A percentile compares a stretch with the other conserved stretches of the same genome.
These are phyloP conservation scores for Melipona bicolor DNA, from an alignment of 2,888 invertebrate species.

Conservation along the genomic window DNA sequence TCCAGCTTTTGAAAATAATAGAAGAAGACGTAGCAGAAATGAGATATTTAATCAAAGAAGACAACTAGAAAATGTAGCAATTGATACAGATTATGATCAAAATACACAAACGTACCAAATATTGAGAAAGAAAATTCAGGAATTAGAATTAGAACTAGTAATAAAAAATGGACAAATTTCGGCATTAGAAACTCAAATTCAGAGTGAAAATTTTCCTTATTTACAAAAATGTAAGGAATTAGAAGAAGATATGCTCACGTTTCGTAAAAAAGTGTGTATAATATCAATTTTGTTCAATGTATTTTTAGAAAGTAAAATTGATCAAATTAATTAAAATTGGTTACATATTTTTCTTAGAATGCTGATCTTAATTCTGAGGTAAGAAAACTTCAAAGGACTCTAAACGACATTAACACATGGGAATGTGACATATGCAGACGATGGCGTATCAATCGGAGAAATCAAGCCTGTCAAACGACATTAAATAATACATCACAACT, in stretches of 20 bases:
- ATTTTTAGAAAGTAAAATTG: not conserved
- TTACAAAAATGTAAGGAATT: conserved; percentile 77
- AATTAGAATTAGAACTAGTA: conserved; percentile 76
- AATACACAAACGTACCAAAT: conserved; percentile 48
- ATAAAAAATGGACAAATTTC: conserved; percentile 77
- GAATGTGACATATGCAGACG: conserved; percentile 74
- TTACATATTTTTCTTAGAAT: conserved; percentile 44
- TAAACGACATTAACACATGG: conserved; percentile 62
- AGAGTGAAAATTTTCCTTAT: conserved; percentile 77
- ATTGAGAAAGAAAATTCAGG: conserved; percentile 70
- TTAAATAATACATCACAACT: conserved; percentile 62
- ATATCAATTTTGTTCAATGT: not conserved
- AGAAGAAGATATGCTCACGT: conserved; percentile 69
- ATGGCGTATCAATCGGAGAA: conserved; percentile 68
- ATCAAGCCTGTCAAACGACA: conserved; percentile 75
- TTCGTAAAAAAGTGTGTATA: conserved; percentile 53
- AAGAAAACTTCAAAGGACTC: conserved; percentile 66
- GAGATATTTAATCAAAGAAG: conserved; percentile 67
- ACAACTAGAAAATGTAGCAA: conserved; percentile 66
- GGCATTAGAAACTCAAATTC: conserved; percentile 78
- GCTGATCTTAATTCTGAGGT: conserved; percentile 61
- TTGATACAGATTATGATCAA: conserved; percentile 47
- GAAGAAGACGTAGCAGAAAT: conserved; percentile 43
- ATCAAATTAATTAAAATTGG: not conserved
- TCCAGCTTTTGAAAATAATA: conserved; percentile 27